A percentile compares a stretch with the other conserved stretches of the same genome.
Evolutionary conservation across 1,140 invertebrate species (phyloP).

Genomic region (Leptopilina boulardi): DNA sequence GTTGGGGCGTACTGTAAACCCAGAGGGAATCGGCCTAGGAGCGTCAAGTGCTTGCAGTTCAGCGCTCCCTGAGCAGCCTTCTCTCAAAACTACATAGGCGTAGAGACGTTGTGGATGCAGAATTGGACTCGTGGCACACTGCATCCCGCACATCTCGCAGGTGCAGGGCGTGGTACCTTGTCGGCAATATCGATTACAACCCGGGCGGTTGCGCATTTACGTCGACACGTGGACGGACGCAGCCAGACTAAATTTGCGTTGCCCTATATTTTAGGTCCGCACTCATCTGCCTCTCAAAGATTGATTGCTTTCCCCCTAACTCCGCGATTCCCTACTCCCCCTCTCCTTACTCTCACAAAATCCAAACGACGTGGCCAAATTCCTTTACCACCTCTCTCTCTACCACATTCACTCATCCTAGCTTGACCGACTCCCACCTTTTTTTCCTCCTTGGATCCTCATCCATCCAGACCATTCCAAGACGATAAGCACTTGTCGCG

Average conservation of each 20-base stretch:
- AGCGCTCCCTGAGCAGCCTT: background rate
- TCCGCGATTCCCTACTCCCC: slow-evolving; percentile 33
- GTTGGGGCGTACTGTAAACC: background rate
- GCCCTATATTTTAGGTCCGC: slow-evolving; percentile 75
- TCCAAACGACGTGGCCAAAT: slow-evolving; percentile 32
- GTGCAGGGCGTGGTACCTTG: slow-evolving; percentile 76
- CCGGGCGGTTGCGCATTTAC: slow-evolving; percentile 75
- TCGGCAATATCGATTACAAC: slow-evolving; percentile 76
- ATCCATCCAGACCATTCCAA: slow-evolving; percentile 16
- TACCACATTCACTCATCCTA: background rate
- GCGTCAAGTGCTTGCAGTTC: background rate
- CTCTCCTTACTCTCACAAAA: too few species aligned
- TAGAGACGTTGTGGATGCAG: slow-evolving; percentile 54
- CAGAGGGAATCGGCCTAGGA: background rate
- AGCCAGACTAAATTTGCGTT: slow-evolving; percentile 73
- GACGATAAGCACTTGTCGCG: slow-evolving; percentile 22
- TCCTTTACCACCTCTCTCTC: background rate
- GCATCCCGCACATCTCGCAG: slow-evolving; percentile 74
- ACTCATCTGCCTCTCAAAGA: slow-evolving; percentile 76
- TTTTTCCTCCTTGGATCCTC: background rate
- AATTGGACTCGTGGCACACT: slow-evolving; percentile 61
- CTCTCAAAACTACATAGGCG: slow-evolving; percentile 51
- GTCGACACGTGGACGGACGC: slow-evolving; percentile 73
- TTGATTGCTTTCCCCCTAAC: slow-evolving; percentile 71
- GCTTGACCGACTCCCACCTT: background rate